A percentile compares a stretch with the other conserved stretches of the same genome.
Evolutionary conservation across 2,797 vertebrate genomes (phyloP).

Genomic region (Enteromius paludinosus): DNA sequence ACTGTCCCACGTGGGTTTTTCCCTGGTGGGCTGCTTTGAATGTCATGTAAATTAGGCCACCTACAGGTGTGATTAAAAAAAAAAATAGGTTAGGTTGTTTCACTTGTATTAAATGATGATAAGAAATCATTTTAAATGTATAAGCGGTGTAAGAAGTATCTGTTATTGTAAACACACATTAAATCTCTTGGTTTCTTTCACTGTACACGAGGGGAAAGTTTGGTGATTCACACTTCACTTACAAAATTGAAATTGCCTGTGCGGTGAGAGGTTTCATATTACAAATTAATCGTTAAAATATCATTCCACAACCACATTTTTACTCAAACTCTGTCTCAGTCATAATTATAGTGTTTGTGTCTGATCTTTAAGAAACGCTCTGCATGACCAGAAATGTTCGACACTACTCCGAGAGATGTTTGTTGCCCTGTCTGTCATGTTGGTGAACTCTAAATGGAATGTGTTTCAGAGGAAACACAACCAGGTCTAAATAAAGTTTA

Average conservation of each 20-base stretch:
- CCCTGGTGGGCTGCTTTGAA: slow-evolving; percentile 59
- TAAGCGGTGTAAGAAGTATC: background rate
- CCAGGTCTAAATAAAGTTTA: background rate
- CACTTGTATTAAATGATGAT: background rate
- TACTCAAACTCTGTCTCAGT: slow-evolving; percentile 22
- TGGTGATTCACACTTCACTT: slow-evolving; percentile 46
- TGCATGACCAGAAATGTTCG: slow-evolving; percentile 22
- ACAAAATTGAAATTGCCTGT: slow-evolving; percentile 35
- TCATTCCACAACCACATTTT: slow-evolving; percentile 13
- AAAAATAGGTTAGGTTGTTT: background rate
- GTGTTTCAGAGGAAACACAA: background rate
- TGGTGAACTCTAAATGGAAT: slow-evolving; percentile 2
- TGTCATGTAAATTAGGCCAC: slow-evolving; percentile 53
- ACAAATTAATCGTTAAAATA: slow-evolving; percentile 29
- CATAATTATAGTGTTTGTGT: slow-evolving; percentile 35
- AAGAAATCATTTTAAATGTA: background rate
- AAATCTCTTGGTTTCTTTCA: slow-evolving; percentile 35
- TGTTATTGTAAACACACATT: background rate
- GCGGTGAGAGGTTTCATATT: slow-evolving; percentile 26
- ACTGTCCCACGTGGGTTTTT: slow-evolving; percentile 49
- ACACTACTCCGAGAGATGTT: background rate
- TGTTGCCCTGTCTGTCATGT: background rate
- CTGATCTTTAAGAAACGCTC: background rate
- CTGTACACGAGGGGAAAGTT: slow-evolving; percentile 47
- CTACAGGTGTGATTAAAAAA: slow-evolving; percentile 53